These are phyloP conservation scores for Tachina lurida DNA, from an alignment of 2,888 invertebrate species.

Conservation along the genomic window DNA sequence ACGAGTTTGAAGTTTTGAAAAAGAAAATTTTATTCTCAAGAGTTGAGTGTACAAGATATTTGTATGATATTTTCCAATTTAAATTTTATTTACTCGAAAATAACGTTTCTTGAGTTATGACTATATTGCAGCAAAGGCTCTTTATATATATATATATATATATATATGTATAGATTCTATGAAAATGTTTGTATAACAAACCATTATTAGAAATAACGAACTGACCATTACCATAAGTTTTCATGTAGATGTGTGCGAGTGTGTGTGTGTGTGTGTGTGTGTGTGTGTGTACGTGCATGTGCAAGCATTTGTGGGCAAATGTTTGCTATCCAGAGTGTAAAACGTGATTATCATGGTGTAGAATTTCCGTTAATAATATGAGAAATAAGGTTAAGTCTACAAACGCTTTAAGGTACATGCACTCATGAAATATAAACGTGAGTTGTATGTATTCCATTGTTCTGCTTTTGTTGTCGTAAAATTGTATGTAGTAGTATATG, in stretches of 20 bases:
- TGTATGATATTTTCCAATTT: too few relatives aligned
- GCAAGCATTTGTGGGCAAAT: neutral
- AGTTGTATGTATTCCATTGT: conserved; percentile 1
- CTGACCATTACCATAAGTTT: conserved; percentile 33
- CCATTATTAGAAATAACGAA: conserved; percentile 44
- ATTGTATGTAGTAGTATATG: neutral
- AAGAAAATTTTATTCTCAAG: too few relatives aligned
- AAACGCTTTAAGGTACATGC: conserved; percentile 58
- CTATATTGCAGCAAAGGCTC: neutral
- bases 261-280: neutral
- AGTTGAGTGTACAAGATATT: too few relatives aligned
- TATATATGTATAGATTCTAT: neutral
- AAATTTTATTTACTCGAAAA: too few relatives aligned
- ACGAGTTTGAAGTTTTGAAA: too few relatives aligned
- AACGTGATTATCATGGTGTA: conserved; percentile 52
- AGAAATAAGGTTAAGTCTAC: conserved; percentile 66
- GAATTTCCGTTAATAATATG: conserved; percentile 59
- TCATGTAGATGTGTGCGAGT: neutral
- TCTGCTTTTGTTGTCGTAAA: conserved; percentile 3
- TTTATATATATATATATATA: neutral
- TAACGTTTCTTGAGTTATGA: too few relatives aligned
- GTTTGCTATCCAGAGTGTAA: conserved; percentile 33
- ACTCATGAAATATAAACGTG: conserved; percentile 29
- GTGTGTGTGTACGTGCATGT: neutral
- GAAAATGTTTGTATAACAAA: conserved; percentile 33